Base-by-base conservation (phyloP, 2,888 invertebrate species). In the Synergus japonicus region DNA sequence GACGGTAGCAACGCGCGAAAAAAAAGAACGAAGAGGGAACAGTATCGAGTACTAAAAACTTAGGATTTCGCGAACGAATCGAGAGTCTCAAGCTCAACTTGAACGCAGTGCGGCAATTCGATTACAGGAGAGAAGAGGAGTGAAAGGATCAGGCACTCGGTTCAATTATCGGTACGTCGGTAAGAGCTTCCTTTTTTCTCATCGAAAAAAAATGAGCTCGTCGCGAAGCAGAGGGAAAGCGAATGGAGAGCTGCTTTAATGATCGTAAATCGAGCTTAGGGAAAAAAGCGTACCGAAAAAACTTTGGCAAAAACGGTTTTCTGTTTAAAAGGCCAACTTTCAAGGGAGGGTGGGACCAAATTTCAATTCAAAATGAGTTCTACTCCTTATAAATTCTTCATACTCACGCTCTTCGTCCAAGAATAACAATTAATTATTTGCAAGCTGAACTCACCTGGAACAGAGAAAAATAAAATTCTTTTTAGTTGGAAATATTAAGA, bases 101-200 rank as follows among this genome's bases (percentile, higher is more conserved):
- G 85, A 88, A 87, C 83, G 82, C 80, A 86, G 83, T 84, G 83
- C 80, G 85, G 86, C 86, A 89, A 89, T 88, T 89, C 87, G 88
- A 89, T 89, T 88, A 88, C 84, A 83, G 83, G 41, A 64, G 80
- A 78, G 77, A 77, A 78, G 79, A 80, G 79, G 79, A 82, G 77
- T 65, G 80, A 66, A 79, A 82, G 82, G 83, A 69, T 76, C 78
- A 83, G 85, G 83, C 82, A 88, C 86, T 83, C 84, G 85, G 87
- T 89, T 90, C 89, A 89, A 90, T 90, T 90, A 90, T 90, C 84
- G 82, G 83, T 82, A 82, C 82, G 81, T 80, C 78, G 82, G 82
- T 81, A 82, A 79, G 79, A 82, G 81, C 79, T 82, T 83, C 79
- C 64, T 81, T 83, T 84, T 83, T 81, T 81, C 76, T 81, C 46